phyloP scores from a whole-genome alignment of 30 jellyfish, hydroid and myxozoan genomes.

The Aurelia aurita complex sp. Pacific region DNA sequence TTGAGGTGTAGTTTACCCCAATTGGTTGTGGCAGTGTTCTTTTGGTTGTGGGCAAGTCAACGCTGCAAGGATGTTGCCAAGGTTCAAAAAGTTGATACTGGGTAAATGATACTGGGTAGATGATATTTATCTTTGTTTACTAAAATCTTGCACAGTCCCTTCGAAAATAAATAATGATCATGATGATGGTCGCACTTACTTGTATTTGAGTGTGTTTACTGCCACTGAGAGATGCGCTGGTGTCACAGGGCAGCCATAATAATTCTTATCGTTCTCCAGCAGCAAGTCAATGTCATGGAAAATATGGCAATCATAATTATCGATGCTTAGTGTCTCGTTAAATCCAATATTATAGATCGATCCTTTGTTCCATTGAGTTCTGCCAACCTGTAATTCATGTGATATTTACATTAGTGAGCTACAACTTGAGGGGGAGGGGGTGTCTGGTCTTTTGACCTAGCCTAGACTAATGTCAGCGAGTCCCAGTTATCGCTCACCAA shows the following conservation, averaged over 20 bases:
- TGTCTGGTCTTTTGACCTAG: no score
- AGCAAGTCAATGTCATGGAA: slow-evolving; percentile 69
- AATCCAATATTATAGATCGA: slow-evolving; percentile 70
- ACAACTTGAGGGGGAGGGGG: no score
- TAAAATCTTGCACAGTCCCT: not conserved
- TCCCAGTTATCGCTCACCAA: no score
- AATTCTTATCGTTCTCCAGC: slow-evolving; percentile 62
- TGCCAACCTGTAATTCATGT: slow-evolving; percentile 38
- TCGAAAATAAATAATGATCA: not conserved
- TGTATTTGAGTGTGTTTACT: slow-evolving; percentile 74
- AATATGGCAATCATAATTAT: slow-evolving; percentile 53
- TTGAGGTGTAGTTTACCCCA: no score
- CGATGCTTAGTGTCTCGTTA: slow-evolving; percentile 25
- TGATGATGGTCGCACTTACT: slow-evolving; percentile 31
- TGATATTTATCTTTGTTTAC: no score
- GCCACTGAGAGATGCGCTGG: slow-evolving; percentile 91
- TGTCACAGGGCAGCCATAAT: slow-evolving; percentile 79
- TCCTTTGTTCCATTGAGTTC: slow-evolving; percentile 60
- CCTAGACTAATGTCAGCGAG: no score
- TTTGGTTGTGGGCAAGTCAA: no score
- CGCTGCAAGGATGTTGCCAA: no score
- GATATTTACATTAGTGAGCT: no score
- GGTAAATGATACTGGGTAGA: not conserved
- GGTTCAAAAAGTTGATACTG: not conserved
- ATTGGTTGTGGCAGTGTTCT: no score